These are phyloP conservation scores for Peromyscus attwateri DNA, from an alignment of 2,797 vertebrate genomes.

Conservation along the genomic window DNA sequence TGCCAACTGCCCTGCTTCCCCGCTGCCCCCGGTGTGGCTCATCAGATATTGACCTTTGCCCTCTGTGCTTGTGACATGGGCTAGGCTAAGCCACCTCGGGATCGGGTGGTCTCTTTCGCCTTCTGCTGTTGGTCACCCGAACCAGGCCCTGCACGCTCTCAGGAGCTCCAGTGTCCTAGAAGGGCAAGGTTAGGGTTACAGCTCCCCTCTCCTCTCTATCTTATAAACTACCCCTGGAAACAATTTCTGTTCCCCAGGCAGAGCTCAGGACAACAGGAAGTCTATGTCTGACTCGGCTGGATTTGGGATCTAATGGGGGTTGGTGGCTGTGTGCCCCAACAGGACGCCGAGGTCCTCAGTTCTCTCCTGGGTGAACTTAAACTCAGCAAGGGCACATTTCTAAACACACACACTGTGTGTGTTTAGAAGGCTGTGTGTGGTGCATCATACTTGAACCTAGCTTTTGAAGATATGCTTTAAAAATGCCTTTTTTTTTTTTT, in stretches of 20 bases:
- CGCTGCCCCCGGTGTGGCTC: background rate
- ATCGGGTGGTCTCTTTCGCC: background rate
- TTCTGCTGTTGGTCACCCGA: background rate
- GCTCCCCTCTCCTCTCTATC: background rate
- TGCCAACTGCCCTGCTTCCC: background rate
- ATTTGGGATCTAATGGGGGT: background rate
- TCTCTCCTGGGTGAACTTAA: background rate
- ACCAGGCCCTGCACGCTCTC: background rate
- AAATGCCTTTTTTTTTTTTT: background rate
- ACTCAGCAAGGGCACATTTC: background rate
- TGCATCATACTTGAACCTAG: background rate
- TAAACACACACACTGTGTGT: background rate
- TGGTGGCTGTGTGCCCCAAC: rapidly evolving
- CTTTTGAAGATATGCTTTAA: background rate
- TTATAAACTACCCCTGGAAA: background rate
- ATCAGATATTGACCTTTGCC: background rate
- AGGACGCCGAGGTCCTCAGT: background rate
- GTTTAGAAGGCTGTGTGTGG: background rate
- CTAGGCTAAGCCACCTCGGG: background rate
- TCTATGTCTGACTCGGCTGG: background rate
- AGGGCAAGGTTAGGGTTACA: background rate
- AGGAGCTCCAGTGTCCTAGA: background rate
- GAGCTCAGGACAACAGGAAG: background rate
- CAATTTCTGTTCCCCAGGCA: background rate
- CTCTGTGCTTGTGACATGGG: background rate